These are phyloP conservation scores for Mimas tiliae DNA, from an alignment of 2,888 invertebrate species.

Conservation along the genomic window DNA sequence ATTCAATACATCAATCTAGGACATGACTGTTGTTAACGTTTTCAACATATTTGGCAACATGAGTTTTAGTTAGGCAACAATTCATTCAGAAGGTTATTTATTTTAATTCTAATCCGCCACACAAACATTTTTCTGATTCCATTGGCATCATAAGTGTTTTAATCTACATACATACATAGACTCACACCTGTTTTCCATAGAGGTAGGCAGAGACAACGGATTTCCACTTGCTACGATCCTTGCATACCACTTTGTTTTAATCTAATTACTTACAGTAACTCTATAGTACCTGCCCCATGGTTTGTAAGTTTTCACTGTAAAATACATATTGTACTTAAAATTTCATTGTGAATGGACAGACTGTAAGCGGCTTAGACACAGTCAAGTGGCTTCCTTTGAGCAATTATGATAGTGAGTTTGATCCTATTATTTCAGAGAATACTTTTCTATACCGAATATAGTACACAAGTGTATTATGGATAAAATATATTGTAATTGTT, in stretches of 20 bases:
- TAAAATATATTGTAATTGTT: too few species aligned
- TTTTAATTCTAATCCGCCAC: too few species aligned
- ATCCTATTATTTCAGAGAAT: conserved; percentile 13
- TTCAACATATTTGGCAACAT: neutral
- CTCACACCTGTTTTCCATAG: too few species aligned
- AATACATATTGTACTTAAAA: neutral
- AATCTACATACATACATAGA: too few species aligned
- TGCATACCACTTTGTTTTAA: too few species aligned
- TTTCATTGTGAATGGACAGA: neutral
- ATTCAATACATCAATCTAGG: conserved; percentile 10
- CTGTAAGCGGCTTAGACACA: conserved; percentile 16
- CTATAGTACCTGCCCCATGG: neutral
- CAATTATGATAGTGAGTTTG: conserved; percentile 1
- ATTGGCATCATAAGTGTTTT: too few species aligned
- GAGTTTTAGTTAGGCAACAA: neutral
- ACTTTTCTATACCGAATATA: neutral
- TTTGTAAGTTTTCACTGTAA: neutral
- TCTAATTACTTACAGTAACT: neutral
- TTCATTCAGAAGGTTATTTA: too few species aligned
- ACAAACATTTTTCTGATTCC: too few species aligned
- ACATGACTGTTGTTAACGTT: neutral
- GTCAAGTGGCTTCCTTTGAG: conserved; percentile 8
- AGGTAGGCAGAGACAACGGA: too few species aligned
- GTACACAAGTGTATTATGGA: neutral
- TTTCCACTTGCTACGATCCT: too few species aligned